Base-by-base conservation (phyloP, 1,140 invertebrate genomes). In the Helicoverpa zea region DNA sequence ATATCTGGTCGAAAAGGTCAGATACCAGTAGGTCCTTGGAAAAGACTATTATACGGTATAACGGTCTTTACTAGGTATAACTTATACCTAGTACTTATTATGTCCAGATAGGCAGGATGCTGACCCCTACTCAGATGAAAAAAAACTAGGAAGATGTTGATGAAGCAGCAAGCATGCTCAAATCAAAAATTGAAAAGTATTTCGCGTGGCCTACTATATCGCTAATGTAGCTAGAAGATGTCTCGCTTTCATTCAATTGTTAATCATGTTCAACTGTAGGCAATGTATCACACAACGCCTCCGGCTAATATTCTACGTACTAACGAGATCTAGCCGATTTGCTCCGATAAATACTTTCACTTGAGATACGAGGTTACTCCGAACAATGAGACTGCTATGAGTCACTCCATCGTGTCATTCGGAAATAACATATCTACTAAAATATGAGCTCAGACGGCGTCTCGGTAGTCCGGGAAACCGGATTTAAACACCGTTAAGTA, bases 401-500 rank as follows among this genome's bases (percentile, higher is more conserved):
- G 68, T 89, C 87, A 88, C 70, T 10, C 70, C 70, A 82, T 78
- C 66, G 29, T 77, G 30, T 77, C 49, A 81, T 78, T 54, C 78
- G 52, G 54, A 74, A 56, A 78, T 81, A 77, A 64, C 43, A 72
- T 68, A 81, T 35, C 35, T 35, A 35, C 35, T 11, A 18, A 75
- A 80, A 81, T 66, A 75, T 79, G 51, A 80, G 47, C 68, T 84
- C 63, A 70, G 75, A 70, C 83, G 68, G 35, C 35, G 35, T 35
- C 35, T 66, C 54, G 75, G 85, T 88, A 87, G 83, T 80, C 66
- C 81, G 81, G 52, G 85, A 79, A 90, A 89, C 89, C 86, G 87
- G 87, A 84, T 90, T 89, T 85, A 43, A 81, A 79, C 74, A 89
- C 91, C 91, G 92, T 93, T 92, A 93, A 89, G 77, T 68, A 84